Evolutionary conservation across 2,113 vertebrate species (phyloP).

Genomic region (Sula dactylatra): DNA sequence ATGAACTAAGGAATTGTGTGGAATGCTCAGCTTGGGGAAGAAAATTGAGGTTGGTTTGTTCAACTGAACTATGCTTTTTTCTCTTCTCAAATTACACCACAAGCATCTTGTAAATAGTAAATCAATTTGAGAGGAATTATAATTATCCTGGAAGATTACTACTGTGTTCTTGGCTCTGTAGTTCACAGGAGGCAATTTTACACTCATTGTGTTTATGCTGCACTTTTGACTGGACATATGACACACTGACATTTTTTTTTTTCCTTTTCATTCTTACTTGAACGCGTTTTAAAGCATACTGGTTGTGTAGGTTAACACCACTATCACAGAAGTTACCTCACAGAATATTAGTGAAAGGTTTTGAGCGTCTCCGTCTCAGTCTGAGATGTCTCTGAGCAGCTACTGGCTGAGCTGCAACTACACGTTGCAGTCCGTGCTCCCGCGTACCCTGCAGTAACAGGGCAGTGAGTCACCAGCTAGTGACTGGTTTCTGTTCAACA

Average conservation of each 20-base stretch:
- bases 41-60: neutral
- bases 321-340: neutral
- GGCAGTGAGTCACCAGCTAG: neutral
- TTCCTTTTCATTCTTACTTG: neutral
- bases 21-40: neutral
- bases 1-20: neutral
- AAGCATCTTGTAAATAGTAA: neutral
- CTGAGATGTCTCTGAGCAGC: neutral
- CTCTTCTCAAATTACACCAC: neutral
- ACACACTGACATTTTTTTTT: neutral
- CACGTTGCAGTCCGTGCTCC: rapidly evolving
- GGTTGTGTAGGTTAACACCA: neutral
- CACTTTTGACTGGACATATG: neutral
- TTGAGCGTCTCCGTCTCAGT: neutral
- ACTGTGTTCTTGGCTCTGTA: neutral
- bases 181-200: neutral
- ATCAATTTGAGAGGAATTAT: neutral
- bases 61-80: neutral
- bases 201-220: neutral
- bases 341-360: neutral
- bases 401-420: neutral
- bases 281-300: neutral
- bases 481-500: neutral
- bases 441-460: neutral
- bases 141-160: neutral